Base-by-base conservation (phyloP, 2,797 vertebrate genomes). In the Gallinago nigripennis region DNA sequence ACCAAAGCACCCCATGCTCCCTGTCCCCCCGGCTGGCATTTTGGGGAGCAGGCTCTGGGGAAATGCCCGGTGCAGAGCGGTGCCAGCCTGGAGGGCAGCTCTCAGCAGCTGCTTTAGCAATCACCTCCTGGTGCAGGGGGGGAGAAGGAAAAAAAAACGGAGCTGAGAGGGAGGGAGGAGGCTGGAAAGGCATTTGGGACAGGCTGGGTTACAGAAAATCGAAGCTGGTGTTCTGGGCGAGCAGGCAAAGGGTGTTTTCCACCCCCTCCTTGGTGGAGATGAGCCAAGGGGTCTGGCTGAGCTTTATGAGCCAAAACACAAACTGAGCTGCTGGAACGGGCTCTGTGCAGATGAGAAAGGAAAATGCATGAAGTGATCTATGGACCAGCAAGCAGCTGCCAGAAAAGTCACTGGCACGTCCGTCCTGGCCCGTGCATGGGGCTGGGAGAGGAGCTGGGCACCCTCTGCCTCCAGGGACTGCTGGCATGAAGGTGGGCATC, bases 211-310 rank as follows among this genome's bases (percentile, higher is more conserved):
- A 87, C 76, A 96, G 80, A 51, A 90, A 86, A 31, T n/a, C 1
- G 14, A 69, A 56, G 31, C 5, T 7, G 23, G 39, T 33, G 75
- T 77, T 92, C 82, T 46, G 82, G 72, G 66, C 3, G 3, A 82
- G 90, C 84, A 90, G 75, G 78, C 82, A 81, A 72, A 70, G 85
- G 81, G 94, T 97, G 94, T 91, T 96, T 72, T 92, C 87, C 84
- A 60, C 75, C 82, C 64, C 76, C 72, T 94, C 69, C 85, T 82
- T 16, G 63, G 87, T 85, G 89, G 94, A 94, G 94, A 61, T 88
- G 76, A 91, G 95, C 95, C 96, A 97, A 92, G 82, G 92, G 90
- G 72, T 94, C 96, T 96, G 95, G 77, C 86, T 84, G 84, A 89
- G 82, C 76, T 92, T 90, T 72, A 3, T 65, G 88, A 96, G 96